Evolutionary conservation across 2,888 invertebrate genomes (phyloP), one percentile per base, ranked within the genome.

Genomic region (Listrodromus nycthemerus): DNA sequence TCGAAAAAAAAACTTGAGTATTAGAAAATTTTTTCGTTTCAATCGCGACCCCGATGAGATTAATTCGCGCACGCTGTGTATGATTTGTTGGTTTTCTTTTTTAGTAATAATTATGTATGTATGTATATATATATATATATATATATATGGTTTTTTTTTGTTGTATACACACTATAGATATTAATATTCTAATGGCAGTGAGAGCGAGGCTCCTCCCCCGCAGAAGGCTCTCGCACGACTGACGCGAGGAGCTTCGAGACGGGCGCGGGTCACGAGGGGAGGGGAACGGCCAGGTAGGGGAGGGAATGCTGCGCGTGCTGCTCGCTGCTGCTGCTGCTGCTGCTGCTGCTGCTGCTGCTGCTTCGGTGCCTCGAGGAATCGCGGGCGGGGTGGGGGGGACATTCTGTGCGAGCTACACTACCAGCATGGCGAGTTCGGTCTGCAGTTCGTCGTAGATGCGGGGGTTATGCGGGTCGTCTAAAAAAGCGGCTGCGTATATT

Each of bases 161-260:
- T 73, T 48, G 33, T 71, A 73, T 19, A 65, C 30, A 77, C 79
- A 80, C 45, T 81, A 66, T 84, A 70, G 80, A 78, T 81, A 84
- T 76, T 84, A 76, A 63, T 89, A 91, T 91, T 91, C 87, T 88
- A 88, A 86, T 87, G 88, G 88, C 88, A 88, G 87, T 86, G 88
- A 86, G 88, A 86, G 86, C 87, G 87, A 86, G 87, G 86, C 94
- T 94, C 93, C 91, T 92, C 90, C 91, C 91, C 90, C 91, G 89
- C 87, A 88, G 91, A 92, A 91, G 91, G 92, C 91, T 92, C 91
- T 92, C 93, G 94, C 92, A 92, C 92, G 91, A 92, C 92, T 92
- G 91, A 91, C 91, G 91, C 89, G 89, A 86, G 65, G 55, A 50
- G 77, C 85, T 85, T 80, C 87, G 87, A 86, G 87, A 87, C 87